Base-by-base conservation (phyloP, 1,140 invertebrate species). In the Drosophila varians region DNA sequence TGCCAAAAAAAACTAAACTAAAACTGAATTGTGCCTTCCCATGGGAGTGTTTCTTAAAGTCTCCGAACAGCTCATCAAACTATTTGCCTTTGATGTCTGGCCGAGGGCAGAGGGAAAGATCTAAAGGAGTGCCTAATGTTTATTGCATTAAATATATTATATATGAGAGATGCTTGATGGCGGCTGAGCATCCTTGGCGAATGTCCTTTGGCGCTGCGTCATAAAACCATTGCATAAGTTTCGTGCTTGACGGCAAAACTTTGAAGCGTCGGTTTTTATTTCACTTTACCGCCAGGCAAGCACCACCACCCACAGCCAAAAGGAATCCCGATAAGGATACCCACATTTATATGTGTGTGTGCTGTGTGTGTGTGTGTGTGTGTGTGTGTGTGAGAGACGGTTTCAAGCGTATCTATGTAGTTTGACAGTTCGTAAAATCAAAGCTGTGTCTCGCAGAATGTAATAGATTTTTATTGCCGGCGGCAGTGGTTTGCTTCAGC, bases 341-440 rank as follows among this genome's bases (percentile, higher is more conserved):
- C 14, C 5, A 3, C 2, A n/a, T 65, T 23, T 25, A 25, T 54
- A 46, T 43, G 51, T 47, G 53, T 54, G 74, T 47, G 56, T 49
- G 74, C n/a, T n/a, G n/a, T 43, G 51, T 47, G 53, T 54, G 74
- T 47, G 56, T 49, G 74, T 43, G 51, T 47, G 53, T 54, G 74
- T 47, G 56, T 49, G 74, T 43, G 51, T 47, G 53, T 54, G 74
- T 47, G 56, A 45, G 74, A 71, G 54, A 25, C n/a, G 34, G 53
- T 45, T 28, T 26, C 19, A 38, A 21, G 9, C 47, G 43, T 42
- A 52, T 54, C 34, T 43, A 26, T 65, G 47, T 26, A 61, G 74
- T 74, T 83, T 77, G 79, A 62, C 79, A 83, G 70, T 84, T 83
- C 65, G 74, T 72, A 70, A 84, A 83, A 83, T 84, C 79, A 83